phyloP scores from a whole-genome alignment of 2,888 invertebrate species.

The Geotrupes spiniger region DNA sequence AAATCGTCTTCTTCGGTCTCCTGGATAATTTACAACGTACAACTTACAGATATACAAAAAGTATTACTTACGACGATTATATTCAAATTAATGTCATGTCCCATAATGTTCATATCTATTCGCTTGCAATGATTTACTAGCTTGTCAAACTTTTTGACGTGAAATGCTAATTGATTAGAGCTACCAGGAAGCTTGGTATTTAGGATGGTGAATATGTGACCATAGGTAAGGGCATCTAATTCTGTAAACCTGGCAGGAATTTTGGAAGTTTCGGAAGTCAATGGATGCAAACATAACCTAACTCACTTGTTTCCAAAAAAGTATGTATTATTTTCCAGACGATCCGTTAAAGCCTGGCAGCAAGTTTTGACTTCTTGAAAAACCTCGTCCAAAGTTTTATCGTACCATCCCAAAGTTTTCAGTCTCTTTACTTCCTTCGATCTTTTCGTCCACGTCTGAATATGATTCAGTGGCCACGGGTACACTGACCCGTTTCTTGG shows the following conservation, averaged over 20 bases:
- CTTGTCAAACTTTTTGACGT: conserved; percentile 25
- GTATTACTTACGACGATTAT: conserved; percentile 4
- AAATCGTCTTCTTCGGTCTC: too few species aligned
- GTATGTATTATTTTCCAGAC: conserved; percentile 74
- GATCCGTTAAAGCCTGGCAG: conserved; percentile 81
- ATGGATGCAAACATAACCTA: too few species aligned
- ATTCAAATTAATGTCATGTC: conserved; percentile 19
- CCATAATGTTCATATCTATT: conserved; percentile 28
- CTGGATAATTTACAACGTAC: not conserved
- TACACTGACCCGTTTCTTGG: conserved; percentile 85
- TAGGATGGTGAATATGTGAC: conserved; percentile 56
- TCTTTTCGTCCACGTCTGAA: conserved; percentile 77
- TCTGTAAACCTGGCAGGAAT: conserved; percentile 61
- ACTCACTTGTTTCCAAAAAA: conserved; percentile 79
- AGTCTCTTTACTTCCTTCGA: conserved; percentile 67
- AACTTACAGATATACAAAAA: not conserved
- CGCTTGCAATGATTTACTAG: conserved; percentile 29
- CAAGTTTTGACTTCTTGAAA: conserved; percentile 77
- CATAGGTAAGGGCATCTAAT: conserved; percentile 75
- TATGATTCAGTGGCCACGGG: conserved; percentile 86
- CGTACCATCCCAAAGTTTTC: conserved; percentile 77
- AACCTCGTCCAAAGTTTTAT: conserved; percentile 76
- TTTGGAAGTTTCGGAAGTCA: too few species aligned
- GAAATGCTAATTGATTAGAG: conserved; percentile 16
- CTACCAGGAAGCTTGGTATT: conserved; percentile 32